Percentiles rank a stretch among this genome's conserved stretches.
Evolutionary conservation across 1,140 invertebrate species (phyloP).

Genomic region (Aleiodes sp.): DNA sequence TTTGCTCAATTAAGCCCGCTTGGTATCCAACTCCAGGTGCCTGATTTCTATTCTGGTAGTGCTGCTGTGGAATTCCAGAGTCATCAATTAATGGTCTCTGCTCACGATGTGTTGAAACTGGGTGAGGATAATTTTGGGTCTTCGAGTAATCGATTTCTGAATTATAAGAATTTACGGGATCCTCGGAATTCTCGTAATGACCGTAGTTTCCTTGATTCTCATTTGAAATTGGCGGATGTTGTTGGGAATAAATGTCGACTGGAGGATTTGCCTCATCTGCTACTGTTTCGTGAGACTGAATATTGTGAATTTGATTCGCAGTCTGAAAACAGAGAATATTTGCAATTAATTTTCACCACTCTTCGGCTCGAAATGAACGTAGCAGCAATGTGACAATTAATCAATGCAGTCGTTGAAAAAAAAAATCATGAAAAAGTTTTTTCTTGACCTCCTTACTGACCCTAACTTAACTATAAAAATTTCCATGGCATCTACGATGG

Average conservation of each 20-base stretch:
- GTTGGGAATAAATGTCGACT: conserved; percentile 44
- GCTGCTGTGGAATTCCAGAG: conserved; percentile 10
- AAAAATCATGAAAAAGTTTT: no score
- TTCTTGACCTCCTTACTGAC: no score
- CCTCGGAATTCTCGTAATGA: conserved; percentile 23
- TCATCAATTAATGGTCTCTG: background rate
- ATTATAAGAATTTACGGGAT: conserved; percentile 4
- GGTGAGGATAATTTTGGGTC: conserved; percentile 41
- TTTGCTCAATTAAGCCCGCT: conserved; percentile 41
- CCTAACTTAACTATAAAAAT: no score
- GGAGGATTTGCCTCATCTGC: conserved; percentile 35
- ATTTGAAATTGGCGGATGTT: conserved; percentile 46
- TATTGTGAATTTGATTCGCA: conserved; percentile 37
- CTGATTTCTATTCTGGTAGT: conserved; percentile 36
- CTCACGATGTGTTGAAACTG: background rate
- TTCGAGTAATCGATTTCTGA: conserved; percentile 43
- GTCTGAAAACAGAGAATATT: conserved; percentile 34
- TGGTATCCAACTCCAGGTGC: conserved; percentile 31
- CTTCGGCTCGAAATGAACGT: no score
- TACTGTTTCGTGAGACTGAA: conserved; percentile 38
- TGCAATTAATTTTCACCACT: background rate
- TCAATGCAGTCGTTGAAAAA: no score
- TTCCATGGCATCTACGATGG: no score
- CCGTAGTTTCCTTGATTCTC: conserved; percentile 47
- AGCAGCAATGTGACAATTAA: no score